Base-by-base conservation (phyloP, 2,113 vertebrate genomes). In the Capreolus pygargus region DNA sequence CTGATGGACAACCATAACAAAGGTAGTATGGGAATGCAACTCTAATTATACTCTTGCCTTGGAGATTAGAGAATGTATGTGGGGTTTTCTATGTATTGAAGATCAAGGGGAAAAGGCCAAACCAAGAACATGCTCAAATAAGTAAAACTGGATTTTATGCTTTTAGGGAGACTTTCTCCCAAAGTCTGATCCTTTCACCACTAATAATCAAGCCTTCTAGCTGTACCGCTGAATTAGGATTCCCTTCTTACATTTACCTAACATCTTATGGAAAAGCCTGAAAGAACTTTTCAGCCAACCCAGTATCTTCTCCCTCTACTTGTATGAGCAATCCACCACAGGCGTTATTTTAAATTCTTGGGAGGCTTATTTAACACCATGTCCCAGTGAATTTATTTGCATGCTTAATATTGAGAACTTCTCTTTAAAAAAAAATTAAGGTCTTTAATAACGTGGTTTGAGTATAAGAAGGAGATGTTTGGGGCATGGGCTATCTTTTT, bases 391-490 rank as follows among this genome's bases (percentile, higher is more conserved):
- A 28, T 70, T 81, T 64, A 55, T 43, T 23, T 52, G 11, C 10
- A 79, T 81, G 28, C 16, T 39, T 36, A 13, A 57, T 54, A 60
- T 21, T 9, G 30, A 94, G 28, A 67, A 6, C 0, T 93, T 81
- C 54, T 36, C 10, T 86, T 83, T 33, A 58, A 54, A 74, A 36
- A 57, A 74, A 95, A 61, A 4, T 33, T 39, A 45, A 79, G 9
- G 14, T 43, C 30, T 82, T 61, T 78, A 74, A 88, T 88, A 33
- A 43, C 84, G 14, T 33, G 9, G n/a, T 91, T 91, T 97, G 33
- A 45, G 1, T 30, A n/a, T 74, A 91, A 70, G 27, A 79, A 89
- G 28, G 9, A n/a, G 6, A 84, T 78, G 21, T 23, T 76, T 74
- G 45, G 21, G 5, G 0, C 8, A 57, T n/a, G 55, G 19, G 1